Base-by-base conservation (phyloP, 2,797 vertebrate species). In the Sciurus carolinensis region DNA sequence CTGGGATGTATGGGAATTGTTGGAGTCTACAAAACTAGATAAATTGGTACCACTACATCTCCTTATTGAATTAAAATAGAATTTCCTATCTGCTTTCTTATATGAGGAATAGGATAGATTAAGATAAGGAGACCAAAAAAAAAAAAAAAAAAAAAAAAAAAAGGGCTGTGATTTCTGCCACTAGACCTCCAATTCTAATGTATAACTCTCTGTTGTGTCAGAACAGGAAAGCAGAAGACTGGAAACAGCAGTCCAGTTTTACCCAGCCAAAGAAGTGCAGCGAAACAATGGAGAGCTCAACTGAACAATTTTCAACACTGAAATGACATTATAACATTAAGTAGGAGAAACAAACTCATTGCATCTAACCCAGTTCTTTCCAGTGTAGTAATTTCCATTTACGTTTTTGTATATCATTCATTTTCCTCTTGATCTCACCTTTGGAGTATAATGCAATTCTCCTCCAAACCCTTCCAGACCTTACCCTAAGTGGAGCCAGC, bases 391-490 rank as follows among this genome's bases (percentile, higher is more conserved):
- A 57, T 91, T 85, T 77, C 28, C 17, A 62, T 64, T n/a, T 75
- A 84, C 33, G 69, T 47, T 87, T 85, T 92, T 87, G 10, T 64
- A 14, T 59, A 57, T 44, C 71, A 72, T n/a, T 15, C 3, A 28
- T 82, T 94, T 90, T 91, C 33, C 28, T 83, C 42, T 87, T 77
- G 33, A 91, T 3, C 22, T 87, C 7, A 88, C 57, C 12, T 73
- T 91, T 94, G 69, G 44, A 80, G 3, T 44, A 50, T 22, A 83
- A 30, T 75, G 8, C 57, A 79, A n/a, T 87, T 79, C 33, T n/a
- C 59, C 59, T 77, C 30, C 11, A 84, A 64, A 71, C 2, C 30
- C 24, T 73, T 69, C 11, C 39, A 57, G 28, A 64, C n/a, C 33
- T 91, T 30, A 73, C 44, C 39, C 13, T 66, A 87, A 92, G 11